Percentiles rank a stretch among this genome's conserved stretches.
These are phyloP conservation scores for Maconellicoccus hirsutus DNA, from an alignment of 1,140 invertebrate species.

Conservation along the genomic window DNA sequence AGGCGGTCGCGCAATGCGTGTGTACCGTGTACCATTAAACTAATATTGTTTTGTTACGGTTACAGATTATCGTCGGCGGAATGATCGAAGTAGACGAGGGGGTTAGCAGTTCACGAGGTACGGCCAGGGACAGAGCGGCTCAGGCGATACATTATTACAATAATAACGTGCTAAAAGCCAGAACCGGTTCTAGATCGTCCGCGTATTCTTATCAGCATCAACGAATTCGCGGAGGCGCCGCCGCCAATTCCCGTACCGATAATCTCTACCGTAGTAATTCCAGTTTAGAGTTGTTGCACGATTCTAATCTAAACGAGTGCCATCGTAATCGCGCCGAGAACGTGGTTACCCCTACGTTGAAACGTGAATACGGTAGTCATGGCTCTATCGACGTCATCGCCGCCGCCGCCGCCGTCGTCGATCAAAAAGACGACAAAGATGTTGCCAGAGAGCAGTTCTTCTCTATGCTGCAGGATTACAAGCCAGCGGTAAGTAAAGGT, in stretches of 20 bases:
- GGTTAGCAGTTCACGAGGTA: conserved; percentile 20
- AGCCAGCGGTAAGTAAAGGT: conserved; percentile 37
- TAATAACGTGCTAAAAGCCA: conserved; percentile 37
- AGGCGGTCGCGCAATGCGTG: too few species aligned
- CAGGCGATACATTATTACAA: conserved; percentile 42
- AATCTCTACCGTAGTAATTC: conserved; percentile 48
- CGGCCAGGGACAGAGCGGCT: conserved; percentile 35
- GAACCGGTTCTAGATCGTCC: conserved; percentile 26
- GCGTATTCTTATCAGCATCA: conserved; percentile 12
- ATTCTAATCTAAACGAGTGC: conserved; percentile 30
- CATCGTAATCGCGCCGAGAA: conserved; percentile 27
- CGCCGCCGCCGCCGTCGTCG: conserved; percentile 39
- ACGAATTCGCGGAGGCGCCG: not conserved
- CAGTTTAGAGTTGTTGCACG: conserved; percentile 51
- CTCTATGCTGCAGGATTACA: conserved; percentile 65
- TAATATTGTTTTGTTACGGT: conserved; percentile 1
- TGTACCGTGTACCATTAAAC: not conserved
- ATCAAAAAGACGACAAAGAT: conserved; percentile 39
- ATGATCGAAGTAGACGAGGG: conserved; percentile 19
- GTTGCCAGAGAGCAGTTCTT: conserved; percentile 49
- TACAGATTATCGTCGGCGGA: not conserved
- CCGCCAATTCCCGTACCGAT: conserved; percentile 17
- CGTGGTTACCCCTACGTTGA: conserved; percentile 30
- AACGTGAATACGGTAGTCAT: conserved; percentile 47
- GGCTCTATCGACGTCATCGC: conserved; percentile 55